Evolutionary conservation across 2,113 vertebrate genomes (phyloP).

Genomic region (Triplophysa rosa): DNA sequence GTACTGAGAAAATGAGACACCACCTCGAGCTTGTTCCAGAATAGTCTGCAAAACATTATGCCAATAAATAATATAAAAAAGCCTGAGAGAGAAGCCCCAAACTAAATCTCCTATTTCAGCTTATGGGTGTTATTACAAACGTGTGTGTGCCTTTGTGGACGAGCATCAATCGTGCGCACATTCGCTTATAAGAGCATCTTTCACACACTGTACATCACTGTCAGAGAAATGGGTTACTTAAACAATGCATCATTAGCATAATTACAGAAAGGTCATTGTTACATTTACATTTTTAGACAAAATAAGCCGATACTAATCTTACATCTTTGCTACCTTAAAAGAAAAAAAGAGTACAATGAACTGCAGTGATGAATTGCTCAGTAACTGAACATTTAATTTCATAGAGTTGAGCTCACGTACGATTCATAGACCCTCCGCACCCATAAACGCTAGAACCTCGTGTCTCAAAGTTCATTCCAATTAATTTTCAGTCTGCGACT

Average conservation of each 20-base stretch:
- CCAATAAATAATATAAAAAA: background rate
- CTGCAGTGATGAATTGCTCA: background rate
- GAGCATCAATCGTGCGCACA: background rate
- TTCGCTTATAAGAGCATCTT: slow-evolving; percentile 29
- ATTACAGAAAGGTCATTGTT: slow-evolving; percentile 32
- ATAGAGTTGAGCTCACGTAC: background rate
- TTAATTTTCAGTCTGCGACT: slow-evolving; percentile 9
- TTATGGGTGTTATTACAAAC: background rate
- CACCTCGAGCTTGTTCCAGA: background rate
- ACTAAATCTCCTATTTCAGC: slow-evolving; percentile 12
- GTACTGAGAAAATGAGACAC: slow-evolving; percentile 2
- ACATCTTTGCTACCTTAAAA: background rate
- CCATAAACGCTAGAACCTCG: slow-evolving; percentile 1
- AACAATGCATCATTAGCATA: slow-evolving; percentile 24
- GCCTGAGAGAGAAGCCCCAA: background rate
- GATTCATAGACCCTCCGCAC: background rate
- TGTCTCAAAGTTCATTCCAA: slow-evolving; percentile 17
- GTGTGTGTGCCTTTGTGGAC: background rate
- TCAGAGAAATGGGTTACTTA: slow-evolving; percentile 31
- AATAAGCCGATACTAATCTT: slow-evolving; percentile 7
- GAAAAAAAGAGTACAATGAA: background rate
- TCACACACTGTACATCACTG: slow-evolving; percentile 7
- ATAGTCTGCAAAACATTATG: background rate
- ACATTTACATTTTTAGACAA: background rate
- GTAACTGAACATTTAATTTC: background rate